A percentile compares a stretch with the other conserved stretches of the same genome.
phyloP scores from a whole-genome alignment of 2,888 invertebrate species.

The Norana najaformis region DNA sequence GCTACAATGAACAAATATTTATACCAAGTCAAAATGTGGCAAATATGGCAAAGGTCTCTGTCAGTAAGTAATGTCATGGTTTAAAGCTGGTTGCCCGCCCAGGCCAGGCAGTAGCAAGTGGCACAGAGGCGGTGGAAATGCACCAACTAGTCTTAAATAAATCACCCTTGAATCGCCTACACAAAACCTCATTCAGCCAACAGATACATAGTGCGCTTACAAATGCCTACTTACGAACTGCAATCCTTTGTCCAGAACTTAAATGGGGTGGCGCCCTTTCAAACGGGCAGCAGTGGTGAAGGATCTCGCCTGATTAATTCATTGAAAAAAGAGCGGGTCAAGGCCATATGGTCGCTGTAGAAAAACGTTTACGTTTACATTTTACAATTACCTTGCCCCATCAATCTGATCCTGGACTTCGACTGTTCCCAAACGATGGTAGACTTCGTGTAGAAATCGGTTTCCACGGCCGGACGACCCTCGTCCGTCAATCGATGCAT shows the following conservation, averaged over 20 bases:
- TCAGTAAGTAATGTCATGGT: no score
- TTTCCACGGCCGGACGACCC: conserved; percentile 87
- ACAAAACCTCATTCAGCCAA: no score
- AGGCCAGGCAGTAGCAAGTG: background rate
- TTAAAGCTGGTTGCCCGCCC: no score
- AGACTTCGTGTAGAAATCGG: conserved; percentile 79
- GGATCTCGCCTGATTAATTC: no score
- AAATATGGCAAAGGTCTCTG: no score
- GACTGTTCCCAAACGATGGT: conserved; percentile 82
- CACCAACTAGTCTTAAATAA: no score
- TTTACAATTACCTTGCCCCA: conserved; percentile 66
- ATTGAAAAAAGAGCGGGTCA: no score
- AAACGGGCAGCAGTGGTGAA: no score
- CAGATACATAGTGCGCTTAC: background rate
- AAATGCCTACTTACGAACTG: background rate
- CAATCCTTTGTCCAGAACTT: background rate
- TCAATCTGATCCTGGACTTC: conserved; percentile 94
- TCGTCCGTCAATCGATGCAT: conserved; percentile 89
- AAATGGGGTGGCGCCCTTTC: no score
- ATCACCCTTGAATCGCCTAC: no score
- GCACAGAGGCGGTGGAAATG: background rate
- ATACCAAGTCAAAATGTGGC: background rate
- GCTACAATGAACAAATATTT: background rate
- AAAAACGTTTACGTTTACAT: no score
- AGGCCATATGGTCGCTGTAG: no score